A percentile compares a stretch with the other conserved stretches of the same genome.
phyloP scores from a whole-genome alignment of 2,888 invertebrate species.

The Brassicogethes aeneus region DNA sequence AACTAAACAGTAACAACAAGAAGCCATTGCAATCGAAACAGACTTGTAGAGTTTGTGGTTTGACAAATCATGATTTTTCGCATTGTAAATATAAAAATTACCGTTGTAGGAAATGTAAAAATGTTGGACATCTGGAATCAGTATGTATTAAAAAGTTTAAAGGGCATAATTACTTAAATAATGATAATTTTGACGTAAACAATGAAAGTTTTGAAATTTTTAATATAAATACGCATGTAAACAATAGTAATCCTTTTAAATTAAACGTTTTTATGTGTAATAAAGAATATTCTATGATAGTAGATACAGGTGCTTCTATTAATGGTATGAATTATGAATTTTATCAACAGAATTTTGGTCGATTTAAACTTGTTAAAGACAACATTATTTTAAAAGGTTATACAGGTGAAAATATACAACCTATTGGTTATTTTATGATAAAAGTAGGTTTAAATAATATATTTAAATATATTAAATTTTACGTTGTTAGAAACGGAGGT shows the following conservation, averaged over 20 bases:
- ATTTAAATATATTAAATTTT: constrained; percentile 1
- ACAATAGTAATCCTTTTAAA: not conserved
- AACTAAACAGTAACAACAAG: not conserved
- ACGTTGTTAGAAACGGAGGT: not conserved
- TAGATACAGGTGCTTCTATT: constrained; percentile 1
- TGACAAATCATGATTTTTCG: not conserved
- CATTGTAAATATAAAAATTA: constrained; percentile 1
- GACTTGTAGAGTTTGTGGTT: constrained; percentile 1
- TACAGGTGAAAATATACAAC: constrained; percentile 1
- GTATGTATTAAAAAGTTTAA: constrained; percentile 1
- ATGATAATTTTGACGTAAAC: not conserved
- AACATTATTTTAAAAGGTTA: not conserved
- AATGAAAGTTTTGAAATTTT: constrained; percentile 1
- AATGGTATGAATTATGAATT: constrained; percentile 1
- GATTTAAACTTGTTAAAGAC: not conserved
- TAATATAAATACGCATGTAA: not conserved
- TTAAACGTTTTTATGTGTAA: not conserved
- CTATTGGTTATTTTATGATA: not conserved
- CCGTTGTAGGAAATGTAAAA: constrained; percentile 1
- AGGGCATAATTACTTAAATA: not conserved
- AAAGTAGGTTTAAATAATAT: not conserved
- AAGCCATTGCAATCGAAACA: not conserved
- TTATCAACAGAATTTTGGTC: not conserved
- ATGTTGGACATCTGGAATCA: not conserved
- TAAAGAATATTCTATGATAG: not conserved